Conservation (phyloP, 2,888 invertebrate species). For the Acronicta aceris region DNA sequence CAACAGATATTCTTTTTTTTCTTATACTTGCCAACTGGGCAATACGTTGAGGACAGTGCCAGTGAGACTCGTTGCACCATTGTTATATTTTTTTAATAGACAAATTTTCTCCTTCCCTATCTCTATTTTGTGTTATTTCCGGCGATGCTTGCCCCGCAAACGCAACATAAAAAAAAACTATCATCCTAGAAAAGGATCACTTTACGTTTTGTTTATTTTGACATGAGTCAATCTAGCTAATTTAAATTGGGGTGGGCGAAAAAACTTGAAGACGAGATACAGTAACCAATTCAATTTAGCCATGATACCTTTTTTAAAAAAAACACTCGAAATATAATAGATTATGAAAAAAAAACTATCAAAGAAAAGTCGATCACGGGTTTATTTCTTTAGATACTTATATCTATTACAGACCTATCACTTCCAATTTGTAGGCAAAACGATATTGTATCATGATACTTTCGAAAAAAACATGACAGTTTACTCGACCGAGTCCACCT, state of each 20-base stretch:
- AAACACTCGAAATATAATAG: slow-evolving; percentile 7
- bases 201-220: slow-evolving; percentile 25
- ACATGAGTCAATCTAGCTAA: slow-evolving; percentile 32
- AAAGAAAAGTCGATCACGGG: slow-evolving; percentile 65
- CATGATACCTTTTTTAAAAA: slow-evolving; percentile 4
- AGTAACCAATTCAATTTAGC: slow-evolving; percentile 28
- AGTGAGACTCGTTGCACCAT: no score
- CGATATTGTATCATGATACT: slow-evolving; percentile 59
- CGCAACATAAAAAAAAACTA: no score
- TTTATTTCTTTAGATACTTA: slow-evolving; percentile 56
- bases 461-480: slow-evolving; percentile 59
- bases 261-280: slow-evolving; percentile 5
- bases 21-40: no score
- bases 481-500: slow-evolving; percentile 46
- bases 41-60: no score
- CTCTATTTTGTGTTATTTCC: no score
- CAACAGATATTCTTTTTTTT: no score
- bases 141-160: no score
- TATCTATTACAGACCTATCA: slow-evolving; percentile 74
- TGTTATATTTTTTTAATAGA: no score
- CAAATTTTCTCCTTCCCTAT: no score
- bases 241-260: slow-evolving; percentile 18
- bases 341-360: slow-evolving; percentile 40
- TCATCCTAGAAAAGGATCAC: not conserved
- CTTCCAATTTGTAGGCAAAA: slow-evolving; percentile 64